Evolutionary conservation across 2,113 vertebrate genomes (phyloP).

Genomic region (Nyctibius bracteatus): DNA sequence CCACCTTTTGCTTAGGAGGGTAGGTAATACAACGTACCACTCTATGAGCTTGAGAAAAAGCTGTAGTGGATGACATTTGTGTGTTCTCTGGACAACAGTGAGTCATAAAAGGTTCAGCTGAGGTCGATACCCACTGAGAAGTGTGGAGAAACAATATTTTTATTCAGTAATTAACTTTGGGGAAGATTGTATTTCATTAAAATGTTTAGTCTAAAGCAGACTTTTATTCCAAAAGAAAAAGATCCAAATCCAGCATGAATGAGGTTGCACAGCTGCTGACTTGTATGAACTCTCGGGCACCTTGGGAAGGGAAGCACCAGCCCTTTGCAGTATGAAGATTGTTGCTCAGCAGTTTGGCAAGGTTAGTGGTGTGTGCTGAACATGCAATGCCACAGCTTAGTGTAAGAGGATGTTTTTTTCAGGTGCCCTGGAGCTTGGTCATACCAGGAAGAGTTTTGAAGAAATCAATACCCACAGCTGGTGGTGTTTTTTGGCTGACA

Average conservation of each 20-base stretch:
- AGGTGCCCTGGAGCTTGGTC: not conserved
- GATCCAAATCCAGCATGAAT: not conserved
- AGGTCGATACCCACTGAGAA: not conserved
- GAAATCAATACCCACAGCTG: not conserved
- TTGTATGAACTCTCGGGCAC: not conserved
- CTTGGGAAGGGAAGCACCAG: not conserved
- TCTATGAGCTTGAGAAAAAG: not conserved
- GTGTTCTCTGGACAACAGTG: not conserved
- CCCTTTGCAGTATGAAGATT: not conserved
- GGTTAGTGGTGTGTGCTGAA: not conserved
- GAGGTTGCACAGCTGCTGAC: not conserved
- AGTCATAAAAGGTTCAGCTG: not conserved
- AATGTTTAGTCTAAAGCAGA: not conserved
- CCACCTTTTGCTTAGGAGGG: not conserved
- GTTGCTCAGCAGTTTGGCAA: not conserved
- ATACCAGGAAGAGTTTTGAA: not conserved
- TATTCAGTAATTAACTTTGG: not conserved
- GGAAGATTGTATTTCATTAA: not conserved
- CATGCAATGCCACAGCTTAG: not conserved
- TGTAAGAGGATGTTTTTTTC: not conserved
- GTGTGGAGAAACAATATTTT: not conserved
- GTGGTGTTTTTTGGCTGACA: not conserved
- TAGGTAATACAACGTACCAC: accelerated
- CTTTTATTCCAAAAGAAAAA: not conserved
- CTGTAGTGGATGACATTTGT: not conserved